Evolutionary conservation across 2,113 vertebrate species (phyloP), one percentile per base, ranked within the genome.

Genomic region (Athene noctua): DNA sequence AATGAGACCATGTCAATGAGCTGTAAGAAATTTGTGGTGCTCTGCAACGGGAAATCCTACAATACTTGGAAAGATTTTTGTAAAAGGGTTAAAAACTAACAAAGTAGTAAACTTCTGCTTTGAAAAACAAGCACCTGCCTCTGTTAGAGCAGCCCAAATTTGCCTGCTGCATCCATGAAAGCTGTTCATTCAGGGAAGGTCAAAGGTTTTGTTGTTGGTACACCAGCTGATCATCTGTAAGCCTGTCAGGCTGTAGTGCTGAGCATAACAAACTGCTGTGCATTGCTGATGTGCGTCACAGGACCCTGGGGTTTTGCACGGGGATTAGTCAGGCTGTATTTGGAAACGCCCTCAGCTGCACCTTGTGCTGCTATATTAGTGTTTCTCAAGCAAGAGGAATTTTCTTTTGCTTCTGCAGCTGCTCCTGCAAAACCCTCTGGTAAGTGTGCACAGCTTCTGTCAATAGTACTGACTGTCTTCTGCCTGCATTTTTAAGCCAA

Each of bases 291-390:
- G 12, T 96, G 90, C 92, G 90, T 98, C 98, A 98, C 95, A 91
- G 87, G 88, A 85, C 91, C 88, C 92, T 49, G 86, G 95, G 95
- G 81, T 96, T 98, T 94, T 96, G 96, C 96, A 97, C 83, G 88
- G 94, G 92, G 97, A 97, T 97, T 97, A 97, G 97, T 96, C 96
- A 94, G 96, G 95, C 97, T 98, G 95, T 86, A 96, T 98, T 92
- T 95, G 98, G 98, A 72, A 78, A 97, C 97, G 86, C 98, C 98
- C 98, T 98, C 96, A 23, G 9, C 86, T 97, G 97, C 84, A 96
- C 96, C 97, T 97, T 95, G 86, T 65, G 92, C 97, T 91, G 93
- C 98, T 99, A 99, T 99, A 99, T 98, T 98, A 99, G 97, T 96
- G 18, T 83, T 94, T 86, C 94, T 95, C 97, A 97, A 95, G 97